Evolutionary conservation across 2,888 invertebrate genomes (phyloP).

Genomic region (Pristionchus exspectatus): DNA sequence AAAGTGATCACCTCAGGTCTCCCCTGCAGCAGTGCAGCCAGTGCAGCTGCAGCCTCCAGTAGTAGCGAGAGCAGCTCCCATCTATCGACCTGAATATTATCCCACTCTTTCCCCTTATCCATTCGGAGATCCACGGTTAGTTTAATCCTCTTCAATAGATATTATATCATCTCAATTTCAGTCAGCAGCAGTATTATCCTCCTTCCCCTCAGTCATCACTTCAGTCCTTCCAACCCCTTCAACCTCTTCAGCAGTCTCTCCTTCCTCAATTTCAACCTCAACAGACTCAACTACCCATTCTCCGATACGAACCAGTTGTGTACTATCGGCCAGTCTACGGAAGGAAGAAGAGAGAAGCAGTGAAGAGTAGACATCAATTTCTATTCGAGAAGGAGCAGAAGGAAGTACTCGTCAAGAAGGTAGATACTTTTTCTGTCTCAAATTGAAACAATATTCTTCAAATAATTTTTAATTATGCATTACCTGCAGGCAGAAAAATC

Average conservation of each 20-base stretch:
- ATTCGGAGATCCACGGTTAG: neutral
- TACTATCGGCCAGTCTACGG: conserved; percentile 4
- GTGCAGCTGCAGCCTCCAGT: neutral
- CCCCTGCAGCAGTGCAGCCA: conserved; percentile 5
- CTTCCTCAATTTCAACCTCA: neutral
- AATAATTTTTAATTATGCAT: neutral
- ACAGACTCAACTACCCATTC: neutral
- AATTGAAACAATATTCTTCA: neutral
- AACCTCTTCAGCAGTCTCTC: neutral
- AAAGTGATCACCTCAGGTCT: neutral
- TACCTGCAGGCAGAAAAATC: neutral
- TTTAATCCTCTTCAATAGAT: neutral
- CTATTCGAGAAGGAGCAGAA: conserved; percentile 26
- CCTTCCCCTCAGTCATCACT: neutral
- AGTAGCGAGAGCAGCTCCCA: conserved; percentile 21
- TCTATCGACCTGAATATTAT: neutral
- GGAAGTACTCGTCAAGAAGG: conserved; percentile 2
- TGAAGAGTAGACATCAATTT: neutral
- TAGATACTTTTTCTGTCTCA: neutral
- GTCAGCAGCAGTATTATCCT: conserved; percentile 13
- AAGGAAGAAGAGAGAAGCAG: conserved; percentile 24
- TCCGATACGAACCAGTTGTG: conserved; percentile 15
- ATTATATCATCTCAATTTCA: neutral
- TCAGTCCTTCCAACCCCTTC: neutral
- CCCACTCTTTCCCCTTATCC: neutral